phyloP scores from a whole-genome alignment of 2,113 vertebrate genomes.

The Dasyurus viverrinus region DNA sequence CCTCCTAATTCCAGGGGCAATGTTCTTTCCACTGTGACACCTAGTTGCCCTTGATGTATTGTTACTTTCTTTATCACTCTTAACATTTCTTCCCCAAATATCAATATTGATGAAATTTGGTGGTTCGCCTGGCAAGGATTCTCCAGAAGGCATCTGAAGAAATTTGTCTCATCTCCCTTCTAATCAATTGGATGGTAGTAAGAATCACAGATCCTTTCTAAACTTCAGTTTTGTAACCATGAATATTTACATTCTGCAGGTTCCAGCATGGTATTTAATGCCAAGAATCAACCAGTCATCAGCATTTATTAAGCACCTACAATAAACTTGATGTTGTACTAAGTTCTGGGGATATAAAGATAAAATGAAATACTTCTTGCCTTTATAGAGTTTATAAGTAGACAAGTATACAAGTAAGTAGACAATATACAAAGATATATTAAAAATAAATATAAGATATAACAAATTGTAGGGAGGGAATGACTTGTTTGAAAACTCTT shows the following conservation, averaged over 20 bases:
- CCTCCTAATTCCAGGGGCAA: not conserved
- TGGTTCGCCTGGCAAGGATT: not conserved
- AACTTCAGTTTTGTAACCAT: not conserved
- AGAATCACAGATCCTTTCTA: not conserved
- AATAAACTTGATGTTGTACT: not conserved
- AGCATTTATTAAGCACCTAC: not conserved
- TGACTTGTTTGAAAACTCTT: not conserved
- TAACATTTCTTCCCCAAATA: not conserved
- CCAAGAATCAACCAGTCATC: not conserved
- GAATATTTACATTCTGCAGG: not conserved
- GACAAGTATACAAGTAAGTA: too few relatives aligned
- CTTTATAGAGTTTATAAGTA: not conserved
- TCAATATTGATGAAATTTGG: not conserved
- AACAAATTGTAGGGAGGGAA: not conserved
- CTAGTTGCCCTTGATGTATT: not conserved
- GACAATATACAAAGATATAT: not conserved
- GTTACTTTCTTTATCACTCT: not conserved
- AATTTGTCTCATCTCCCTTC: not conserved
- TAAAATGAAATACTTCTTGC: not conserved
- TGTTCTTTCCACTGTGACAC: not conserved
- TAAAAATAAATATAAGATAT: not conserved
- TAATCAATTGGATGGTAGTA: not conserved
- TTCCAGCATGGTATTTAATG: not conserved
- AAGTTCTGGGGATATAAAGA: not conserved
- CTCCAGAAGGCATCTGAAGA: not conserved